Evolutionary conservation across 2,113 vertebrate genomes (phyloP), one percentile per base, ranked within the genome.

Genomic region (Pseudois nayaur): DNA sequence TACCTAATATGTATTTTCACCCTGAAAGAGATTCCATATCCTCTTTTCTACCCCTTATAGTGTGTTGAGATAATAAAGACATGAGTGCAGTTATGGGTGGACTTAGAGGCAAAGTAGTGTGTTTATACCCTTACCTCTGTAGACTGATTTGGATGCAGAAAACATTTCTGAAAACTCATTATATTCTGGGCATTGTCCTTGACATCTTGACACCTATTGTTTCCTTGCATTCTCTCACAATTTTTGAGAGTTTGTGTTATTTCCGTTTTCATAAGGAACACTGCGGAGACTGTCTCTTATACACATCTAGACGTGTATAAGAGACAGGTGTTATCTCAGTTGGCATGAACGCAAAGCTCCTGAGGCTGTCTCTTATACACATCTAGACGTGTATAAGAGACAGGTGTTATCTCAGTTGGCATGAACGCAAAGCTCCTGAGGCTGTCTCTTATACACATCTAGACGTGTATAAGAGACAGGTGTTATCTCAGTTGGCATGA

Each of bases 11-110:
- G 6, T 45, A 8, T 89, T 92, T 94, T 48, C 27, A 86, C 62
- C 50, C 33, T 90, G 43, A 84, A 19, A 59, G 60, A 40, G 19
- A 62, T 31, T 79, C 43, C 13, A 9, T 43, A 6, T 55, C 9
- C 9, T 82, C 43, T 67, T 40, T 87, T 74, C 50, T 9, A 31
- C 79, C 10, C 14, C 27, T 82, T 13, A 7, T 21, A 15, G 31
- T 52, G 1, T 19, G 0, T 29, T 64, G 62, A 23, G 62, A 50
- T 12, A 36, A 11, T 8, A 11, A 31, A 33, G 78, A 23, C 19
- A 2, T 3, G 29, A 45, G 4, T 9, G 21, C 6, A 15, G 5
- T 43, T 55, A 9, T 1, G 12, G 4, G 19, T 40, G 45, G 25
- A 3, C 36, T 43, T 48, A 76, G n/a, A 79, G n/a, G 14, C 67